Conservation (phyloP, 2,113 vertebrate species). For the Phoxinus phoxinus region DNA sequence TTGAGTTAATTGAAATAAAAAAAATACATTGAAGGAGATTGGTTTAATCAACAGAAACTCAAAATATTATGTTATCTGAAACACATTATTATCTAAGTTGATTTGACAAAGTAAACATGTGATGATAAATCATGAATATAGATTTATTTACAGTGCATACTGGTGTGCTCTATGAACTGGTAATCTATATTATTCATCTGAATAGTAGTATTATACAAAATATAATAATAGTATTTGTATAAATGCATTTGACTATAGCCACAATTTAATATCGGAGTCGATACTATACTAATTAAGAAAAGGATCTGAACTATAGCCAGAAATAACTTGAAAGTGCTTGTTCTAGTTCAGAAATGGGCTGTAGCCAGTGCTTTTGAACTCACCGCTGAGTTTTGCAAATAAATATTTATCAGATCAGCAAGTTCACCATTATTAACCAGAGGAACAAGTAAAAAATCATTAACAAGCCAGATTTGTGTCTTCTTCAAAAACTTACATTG, state of each 20-base stretch:
- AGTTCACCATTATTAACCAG: not conserved
- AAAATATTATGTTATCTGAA: no score
- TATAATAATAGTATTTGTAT: not conserved
- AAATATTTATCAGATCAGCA: not conserved
- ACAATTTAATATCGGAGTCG: not conserved
- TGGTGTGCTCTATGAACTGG: no score
- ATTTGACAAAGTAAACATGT: no score
- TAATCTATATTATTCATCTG: not conserved
- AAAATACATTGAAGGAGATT: no score
- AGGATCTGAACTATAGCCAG: not conserved
- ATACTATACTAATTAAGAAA: slow-evolving; percentile 1
- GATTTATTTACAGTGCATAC: no score
- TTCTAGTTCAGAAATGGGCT: not conserved
- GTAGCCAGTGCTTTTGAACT: not conserved
- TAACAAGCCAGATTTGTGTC: not conserved
- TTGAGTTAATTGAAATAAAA: no score
- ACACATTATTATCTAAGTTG: no score
- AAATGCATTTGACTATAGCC: not conserved
- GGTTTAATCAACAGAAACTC: no score
- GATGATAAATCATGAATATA: no score
- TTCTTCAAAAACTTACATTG: not conserved
- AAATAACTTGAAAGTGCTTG: not conserved
- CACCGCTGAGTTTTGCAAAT: not conserved
- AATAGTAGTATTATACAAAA: not conserved
- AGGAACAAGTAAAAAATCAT: not conserved